Base-by-base conservation (phyloP, 2,797 vertebrate genomes). In the Forpus xanthops region DNA sequence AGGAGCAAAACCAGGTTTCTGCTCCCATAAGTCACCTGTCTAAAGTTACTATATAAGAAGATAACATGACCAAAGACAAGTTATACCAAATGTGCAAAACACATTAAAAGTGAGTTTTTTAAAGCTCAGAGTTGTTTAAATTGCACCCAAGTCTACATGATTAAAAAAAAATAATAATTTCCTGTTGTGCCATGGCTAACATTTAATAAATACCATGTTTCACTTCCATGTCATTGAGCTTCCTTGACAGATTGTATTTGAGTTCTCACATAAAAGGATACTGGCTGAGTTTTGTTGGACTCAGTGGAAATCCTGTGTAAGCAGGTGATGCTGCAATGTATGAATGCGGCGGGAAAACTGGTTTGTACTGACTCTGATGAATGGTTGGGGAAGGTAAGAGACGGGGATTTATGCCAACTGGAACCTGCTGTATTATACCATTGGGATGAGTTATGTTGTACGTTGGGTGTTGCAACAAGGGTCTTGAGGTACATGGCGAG, bases 21-120 rank as follows among this genome's bases (percentile, higher is more conserved):
- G 98, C 98, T 98, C 98, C 98, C 97, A 87, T 98, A 99, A 99
- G 99, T 99, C 98, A 99, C 99, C 99, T 99, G 99, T 99, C 98
- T 98, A 98, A 98, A 99, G 98, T 98, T 98, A 99, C 98, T 98
- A 98, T 98, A 98, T 98, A 98, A 98, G 98, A 99, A 99, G 99
- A 98, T 99, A 98, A 98, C 98, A 98, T 97, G 98, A 98, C 98
- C 98, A 98, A 99, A 99, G 99, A 99, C 99, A 98, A 99, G 98
- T 98, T 99, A 98, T 99, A 99, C 98, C 99, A 99, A 99, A 99
- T 99, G 99, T 99, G 99, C 99, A 99, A 99, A 99, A 99, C 99
- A 99, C 99, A 99, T 99, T 99, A 99, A 99, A 99, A 99, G 98
- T 99, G 98, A 99, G 98, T 99, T 97, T 97, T 98, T 99, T 99